Conservation (phyloP, 2,797 vertebrate species). For the Sebastiscus albofasciatus region DNA sequence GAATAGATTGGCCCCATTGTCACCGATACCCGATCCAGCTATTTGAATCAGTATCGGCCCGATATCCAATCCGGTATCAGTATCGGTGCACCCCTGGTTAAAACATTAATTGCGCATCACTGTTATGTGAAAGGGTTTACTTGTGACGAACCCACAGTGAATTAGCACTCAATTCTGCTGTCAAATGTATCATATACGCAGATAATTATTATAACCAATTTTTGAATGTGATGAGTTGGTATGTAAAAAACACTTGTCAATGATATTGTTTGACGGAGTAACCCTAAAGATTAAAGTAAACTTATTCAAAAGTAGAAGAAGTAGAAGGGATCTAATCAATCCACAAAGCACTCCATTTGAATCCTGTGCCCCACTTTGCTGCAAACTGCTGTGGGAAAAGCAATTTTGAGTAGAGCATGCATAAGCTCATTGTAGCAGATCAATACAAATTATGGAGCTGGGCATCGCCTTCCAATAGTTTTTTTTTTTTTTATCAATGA, state of each 20-base stretch:
- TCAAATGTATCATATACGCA: too few relatives aligned
- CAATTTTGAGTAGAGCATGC: conserved; percentile 2
- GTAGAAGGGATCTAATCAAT: neutral
- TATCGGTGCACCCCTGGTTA: too few relatives aligned
- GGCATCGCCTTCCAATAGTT: neutral
- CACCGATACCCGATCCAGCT: too few relatives aligned
- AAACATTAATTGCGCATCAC: too few relatives aligned
- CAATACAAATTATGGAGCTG: conserved; percentile 47
- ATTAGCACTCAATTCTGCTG: too few relatives aligned
- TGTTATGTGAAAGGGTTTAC: neutral
- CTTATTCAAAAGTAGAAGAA: conserved; percentile 1
- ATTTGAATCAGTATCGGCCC: too few relatives aligned
- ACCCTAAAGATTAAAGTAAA: conserved; percentile 1
- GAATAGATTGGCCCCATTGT: neutral
- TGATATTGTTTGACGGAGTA: too few relatives aligned
- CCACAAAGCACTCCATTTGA: neutral
- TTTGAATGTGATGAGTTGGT: too few relatives aligned
- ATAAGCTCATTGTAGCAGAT: conserved; percentile 41
- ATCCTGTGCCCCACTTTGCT: conserved; percentile 7
- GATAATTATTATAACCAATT: too few relatives aligned
- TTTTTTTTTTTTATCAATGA: conserved; percentile 22
- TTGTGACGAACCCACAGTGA: too few relatives aligned
- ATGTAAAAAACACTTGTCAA: too few relatives aligned
- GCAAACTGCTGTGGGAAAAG: conserved; percentile 18
- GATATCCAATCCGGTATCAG: too few relatives aligned